A percentile compares a stretch with the other conserved stretches of the same genome.
phyloP scores from a whole-genome alignment of 2,888 invertebrate species.

The Trachelus tabidus region DNA sequence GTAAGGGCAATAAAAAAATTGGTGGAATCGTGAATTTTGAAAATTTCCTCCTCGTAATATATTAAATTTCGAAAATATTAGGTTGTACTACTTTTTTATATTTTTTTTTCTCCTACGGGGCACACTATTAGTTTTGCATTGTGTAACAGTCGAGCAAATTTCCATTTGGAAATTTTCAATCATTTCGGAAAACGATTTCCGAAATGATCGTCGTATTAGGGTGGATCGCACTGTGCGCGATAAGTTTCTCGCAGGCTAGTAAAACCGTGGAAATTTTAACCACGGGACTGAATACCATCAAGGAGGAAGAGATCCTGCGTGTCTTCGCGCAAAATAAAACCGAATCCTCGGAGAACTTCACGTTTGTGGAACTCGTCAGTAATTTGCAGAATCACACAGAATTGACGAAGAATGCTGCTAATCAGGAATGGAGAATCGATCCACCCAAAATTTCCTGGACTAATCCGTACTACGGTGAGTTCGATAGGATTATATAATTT shows the following conservation, averaged over 20 bases:
- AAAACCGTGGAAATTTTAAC: slow-evolving; percentile 50
- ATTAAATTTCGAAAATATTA: neutral
- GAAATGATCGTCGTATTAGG: neutral
- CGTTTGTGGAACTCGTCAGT: slow-evolving; percentile 49
- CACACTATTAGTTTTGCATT: neutral
- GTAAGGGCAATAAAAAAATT: neutral
- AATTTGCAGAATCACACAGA: slow-evolving; percentile 36
- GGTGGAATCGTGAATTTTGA: neutral
- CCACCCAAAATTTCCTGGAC: slow-evolving; percentile 24
- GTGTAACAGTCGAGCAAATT: neutral
- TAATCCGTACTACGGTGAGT: slow-evolving; percentile 56
- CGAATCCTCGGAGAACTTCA: slow-evolving; percentile 48
- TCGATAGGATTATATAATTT: too few relatives aligned
- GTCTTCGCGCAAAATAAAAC: slow-evolving; percentile 43
- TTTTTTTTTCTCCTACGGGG: neutral
- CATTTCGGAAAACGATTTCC: neutral
- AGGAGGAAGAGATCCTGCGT: slow-evolving; percentile 54
- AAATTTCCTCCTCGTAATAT: neutral
- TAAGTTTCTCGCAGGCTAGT: slow-evolving; percentile 20
- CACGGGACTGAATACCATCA: slow-evolving; percentile 35
- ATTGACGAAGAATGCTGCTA: slow-evolving; percentile 16
- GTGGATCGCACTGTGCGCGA: slow-evolving; percentile 14
- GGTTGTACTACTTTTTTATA: neutral
- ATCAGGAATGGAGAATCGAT: slow-evolving; percentile 21
- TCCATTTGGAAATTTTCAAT: neutral